Base-by-base conservation (phyloP, 2,888 invertebrate species). In the Agrochola lychnidis region DNA sequence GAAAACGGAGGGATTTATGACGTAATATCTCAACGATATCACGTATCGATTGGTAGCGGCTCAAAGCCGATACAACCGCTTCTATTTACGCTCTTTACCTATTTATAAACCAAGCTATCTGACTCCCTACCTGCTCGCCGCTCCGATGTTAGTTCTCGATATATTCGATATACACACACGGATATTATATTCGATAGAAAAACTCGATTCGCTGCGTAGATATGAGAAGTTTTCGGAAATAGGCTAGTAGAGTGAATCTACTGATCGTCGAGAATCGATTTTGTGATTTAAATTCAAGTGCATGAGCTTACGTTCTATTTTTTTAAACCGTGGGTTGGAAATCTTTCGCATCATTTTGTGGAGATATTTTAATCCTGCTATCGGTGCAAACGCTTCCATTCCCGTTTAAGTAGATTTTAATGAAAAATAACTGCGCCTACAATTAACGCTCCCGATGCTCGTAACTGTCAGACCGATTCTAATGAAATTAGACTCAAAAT, bases 1-100 rank as follows among this genome's bases (percentile, higher is more conserved):
- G 22, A 36, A 30, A 62, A 48, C 7, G 7, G 22, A n/a, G 71
- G 85, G 83, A 88, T 89, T 92, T 94, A 88, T 76, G 91, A 82
- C 90, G 83, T 86, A 91, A 87, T 83, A 84, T 72, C 68, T 79
- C 83, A 86, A 85, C 81, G 85, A 81, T 89, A 89, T 88, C 86
- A 81, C 81, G 94, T 96, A 96, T 96, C 95, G 96, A 96, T 96
- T 96, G 94, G 95, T 93, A 92, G 95, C 91, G 91, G 92, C 93
- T 92, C 92, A 90, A 91, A 93, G 94, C 92, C 95, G 94, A 96
- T 96, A 96, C 95, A 95, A 95, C 94, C 93, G 94, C 91, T 94
- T 94, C 95, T 96, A 96, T 96, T 96, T 96, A 95, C 94, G 95
- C 94, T 95, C 93, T 93, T 96, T 96, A 96, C 95, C 96, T 96